Evolutionary conservation across 2,113 vertebrate species (phyloP).

Genomic region (Solea senegalensis): DNA sequence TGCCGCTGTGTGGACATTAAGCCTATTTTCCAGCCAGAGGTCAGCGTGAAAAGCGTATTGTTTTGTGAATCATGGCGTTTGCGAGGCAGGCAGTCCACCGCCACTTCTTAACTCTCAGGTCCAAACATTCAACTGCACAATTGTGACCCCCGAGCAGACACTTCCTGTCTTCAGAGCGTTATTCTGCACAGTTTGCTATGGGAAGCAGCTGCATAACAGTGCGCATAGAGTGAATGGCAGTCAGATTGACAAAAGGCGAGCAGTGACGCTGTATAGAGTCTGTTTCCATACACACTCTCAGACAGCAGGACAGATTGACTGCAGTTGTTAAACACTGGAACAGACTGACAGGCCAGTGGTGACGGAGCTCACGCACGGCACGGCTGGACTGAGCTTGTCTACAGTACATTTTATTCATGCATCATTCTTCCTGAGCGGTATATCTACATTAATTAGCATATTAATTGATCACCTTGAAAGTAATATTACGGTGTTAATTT

Average conservation of each 20-base stretch:
- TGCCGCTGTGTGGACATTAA: constrained; percentile 64
- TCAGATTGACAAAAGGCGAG: constrained; percentile 60
- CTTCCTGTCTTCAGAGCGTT: constrained; percentile 45
- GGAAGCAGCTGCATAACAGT: constrained; percentile 64
- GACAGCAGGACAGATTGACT: constrained; percentile 32
- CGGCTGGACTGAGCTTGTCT: neutral
- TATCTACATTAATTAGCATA: too few relatives aligned
- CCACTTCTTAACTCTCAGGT: constrained; percentile 65
- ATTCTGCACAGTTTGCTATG: constrained; percentile 35
- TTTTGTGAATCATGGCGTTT: constrained; percentile 54
- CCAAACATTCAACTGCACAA: constrained; percentile 66
- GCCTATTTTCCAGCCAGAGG: constrained; percentile 75
- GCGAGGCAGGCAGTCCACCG: constrained; percentile 40
- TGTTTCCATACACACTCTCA: constrained; percentile 45
- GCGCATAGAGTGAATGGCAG: constrained; percentile 55
- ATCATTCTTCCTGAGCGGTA: neutral
- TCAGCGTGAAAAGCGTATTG: constrained; percentile 71
- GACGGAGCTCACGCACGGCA: neutral
- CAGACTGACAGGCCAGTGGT: constrained; percentile 35
- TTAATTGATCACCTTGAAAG: too few relatives aligned
- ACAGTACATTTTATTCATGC: neutral
- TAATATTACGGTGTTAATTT: too few relatives aligned
- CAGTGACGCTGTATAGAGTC: constrained; percentile 51
- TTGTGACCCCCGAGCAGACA: constrained; percentile 45
- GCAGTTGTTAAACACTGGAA: constrained; percentile 63